A percentile compares a stretch with the other conserved stretches of the same genome.
These are phyloP conservation scores for Oithona nana DNA, from an alignment of 2,888 invertebrate species.

Conservation along the genomic window DNA sequence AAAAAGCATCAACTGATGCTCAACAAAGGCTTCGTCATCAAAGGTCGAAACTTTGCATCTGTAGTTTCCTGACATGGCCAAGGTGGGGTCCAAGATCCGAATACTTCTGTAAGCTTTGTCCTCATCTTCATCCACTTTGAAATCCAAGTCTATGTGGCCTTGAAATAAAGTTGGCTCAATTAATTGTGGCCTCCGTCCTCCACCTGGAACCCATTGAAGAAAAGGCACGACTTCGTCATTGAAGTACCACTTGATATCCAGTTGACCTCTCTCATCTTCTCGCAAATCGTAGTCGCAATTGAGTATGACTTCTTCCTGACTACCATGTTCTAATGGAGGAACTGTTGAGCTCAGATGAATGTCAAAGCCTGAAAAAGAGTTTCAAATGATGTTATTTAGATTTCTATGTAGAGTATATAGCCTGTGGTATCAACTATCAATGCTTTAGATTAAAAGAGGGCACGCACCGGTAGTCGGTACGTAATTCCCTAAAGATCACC, in stretches of 20 bases:
- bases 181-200: constrained; percentile 1
- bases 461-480: too few species aligned
- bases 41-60: constrained; percentile 8
- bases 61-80: background rate
- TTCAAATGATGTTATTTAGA: too few species aligned
- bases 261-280: background rate
- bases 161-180: background rate
- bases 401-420: too few species aligned
- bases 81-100: background rate
- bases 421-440: too few species aligned
- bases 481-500: too few species aligned
- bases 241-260: constrained; percentile 11
- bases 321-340: background rate
- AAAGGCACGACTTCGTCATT: constrained; percentile 1
- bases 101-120: background rate
- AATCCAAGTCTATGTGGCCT: background rate
- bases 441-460: too few species aligned
- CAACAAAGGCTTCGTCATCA: background rate
- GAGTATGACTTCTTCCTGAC: background rate
- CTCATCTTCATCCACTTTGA: background rate
- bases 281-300: background rate
- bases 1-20: background rate
- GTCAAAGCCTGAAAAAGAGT: too few species aligned
- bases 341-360: too few species aligned
- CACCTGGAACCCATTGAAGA: constrained; percentile 2